Base-by-base conservation (phyloP, 1,140 invertebrate species). In the Metaphire vulgaris region DNA sequence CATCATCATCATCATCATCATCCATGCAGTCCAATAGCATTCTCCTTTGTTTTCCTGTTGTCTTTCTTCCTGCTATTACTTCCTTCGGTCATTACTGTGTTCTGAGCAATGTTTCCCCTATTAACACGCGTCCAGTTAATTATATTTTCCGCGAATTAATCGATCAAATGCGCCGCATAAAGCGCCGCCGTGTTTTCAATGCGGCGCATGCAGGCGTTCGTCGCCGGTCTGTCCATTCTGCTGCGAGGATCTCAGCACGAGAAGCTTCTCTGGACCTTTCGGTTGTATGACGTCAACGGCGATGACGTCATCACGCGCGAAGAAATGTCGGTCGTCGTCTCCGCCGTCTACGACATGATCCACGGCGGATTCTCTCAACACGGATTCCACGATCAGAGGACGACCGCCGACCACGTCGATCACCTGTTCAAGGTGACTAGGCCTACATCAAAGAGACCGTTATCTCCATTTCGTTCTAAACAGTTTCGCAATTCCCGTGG, bases 271-370 rank as follows among this genome's bases (percentile, higher is more conserved):
- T 95, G 93, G 93, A 90, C 94, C 12, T 96, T 95, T 81, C 91
- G 91, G 1, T 87, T 96, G 0, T 96, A 95, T 85, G 93, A 95
- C 83, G 88, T 93, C 2, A 92, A 94, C 81, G 90, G 91, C 0
- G 92, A 93, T 81, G 92, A 92, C 16, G 85, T 91, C 73, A 92
- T 94, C 78, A 92, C 79, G 30, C 66, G 64, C 69, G 84, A 91
- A 56, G 93, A 96, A 87, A 93, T 96, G 92, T 83, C 92, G 67
- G 91, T 93, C 33, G 93, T 97, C 31, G 92, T 95, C 6, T 90
- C 89, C 14, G 92, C 93, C 28, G 94, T 97, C 78, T 96, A 96
- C 85, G 93, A 95, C 85, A 92, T 97, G 90, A 87, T 96, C 79
- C 41, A 56, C 79, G 94, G 94, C 0, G 88, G 92, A 33, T 91